Percentiles rank a stretch among this genome's conserved stretches.
Evolutionary conservation across 2,797 vertebrate genomes (phyloP).

Genomic region (Hypotaenidia okinawae): DNA sequence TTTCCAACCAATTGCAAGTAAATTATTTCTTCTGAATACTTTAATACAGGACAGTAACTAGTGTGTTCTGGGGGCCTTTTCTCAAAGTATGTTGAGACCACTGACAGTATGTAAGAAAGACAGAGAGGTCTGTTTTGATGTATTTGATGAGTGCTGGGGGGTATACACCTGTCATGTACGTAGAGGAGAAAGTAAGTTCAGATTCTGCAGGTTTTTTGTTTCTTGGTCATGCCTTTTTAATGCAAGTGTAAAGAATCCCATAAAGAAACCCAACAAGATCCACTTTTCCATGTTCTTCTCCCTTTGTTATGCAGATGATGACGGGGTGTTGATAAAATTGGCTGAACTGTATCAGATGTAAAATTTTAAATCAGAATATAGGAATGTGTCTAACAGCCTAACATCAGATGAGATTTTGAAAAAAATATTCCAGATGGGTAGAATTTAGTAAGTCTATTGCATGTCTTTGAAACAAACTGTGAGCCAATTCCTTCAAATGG

Average conservation of each 20-base stretch:
- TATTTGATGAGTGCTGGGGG: not conserved
- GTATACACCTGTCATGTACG: not conserved
- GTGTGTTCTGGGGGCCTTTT: not conserved
- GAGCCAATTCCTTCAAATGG: not conserved
- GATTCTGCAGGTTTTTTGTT: not conserved
- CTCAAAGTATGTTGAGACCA: not conserved
- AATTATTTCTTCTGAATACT: not conserved
- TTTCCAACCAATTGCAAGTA: not conserved
- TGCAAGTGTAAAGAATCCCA: not conserved
- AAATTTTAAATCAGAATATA: not conserved
- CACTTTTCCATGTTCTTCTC: not conserved
- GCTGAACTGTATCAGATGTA: not conserved
- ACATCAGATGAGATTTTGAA: not conserved
- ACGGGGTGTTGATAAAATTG: not conserved
- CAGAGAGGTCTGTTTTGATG: not conserved
- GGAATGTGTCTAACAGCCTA: not conserved
- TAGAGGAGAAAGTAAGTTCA: not conserved
- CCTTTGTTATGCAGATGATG: not conserved
- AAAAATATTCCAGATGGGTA: not conserved
- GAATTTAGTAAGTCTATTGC: not conserved
- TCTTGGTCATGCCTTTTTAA: not conserved
- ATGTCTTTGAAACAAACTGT: not conserved
- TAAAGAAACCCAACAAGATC: not conserved
- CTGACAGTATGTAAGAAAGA: not conserved
- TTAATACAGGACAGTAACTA: not conserved